Evolutionary conservation across 2,888 invertebrate genomes (phyloP), one percentile per base, ranked within the genome.

Genomic region (Euplexia lucipara): DNA sequence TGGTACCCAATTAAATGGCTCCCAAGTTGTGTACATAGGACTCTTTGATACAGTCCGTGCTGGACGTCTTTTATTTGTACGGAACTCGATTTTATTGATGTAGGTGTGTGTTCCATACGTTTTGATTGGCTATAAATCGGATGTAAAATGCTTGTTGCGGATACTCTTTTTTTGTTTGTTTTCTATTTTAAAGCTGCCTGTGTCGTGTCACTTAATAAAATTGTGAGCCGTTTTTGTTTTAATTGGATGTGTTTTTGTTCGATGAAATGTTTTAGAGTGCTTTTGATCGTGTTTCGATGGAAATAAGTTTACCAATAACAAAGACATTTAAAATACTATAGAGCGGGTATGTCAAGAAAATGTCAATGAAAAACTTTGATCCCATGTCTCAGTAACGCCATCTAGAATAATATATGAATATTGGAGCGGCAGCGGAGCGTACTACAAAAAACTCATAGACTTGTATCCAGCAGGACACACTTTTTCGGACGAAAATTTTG

Each of bases 1-100:
- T 84, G 83, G 85, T 82, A 86, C 90, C 92, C 92, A 92, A 93
- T 92, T 93, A 92, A 92, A 92, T 91, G 90, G 88, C 83, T 84
- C 83, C 80, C 82, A 81, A 82, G 83, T 81, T 92, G 93, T 93
- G 86, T 92, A 86, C 79, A 86, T 89, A 93, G 92, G 92, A 92
- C 86, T 75, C 69, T 81, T 78, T 83, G 86, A 86, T 84, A 85
- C 75, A 69, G 60, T 71, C 68, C 52, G 39, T 18, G 59, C 35
- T 47, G 20, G 34, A 14, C 41, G 75, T 78, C 78, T 83, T 81
- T 83, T 83, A 78, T 83, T 75, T 81, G 75, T 76, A 30, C 70
- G 68, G 58, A 48, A 52, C 70, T 65, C 66, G 69, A 78, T 84
- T 80, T 81, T 69, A 81, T 68, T 74, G 70, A 48, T 56, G 41